Evolutionary conservation across 2,113 vertebrate species (phyloP).

Genomic region (Oxyura jamaicensis): DNA sequence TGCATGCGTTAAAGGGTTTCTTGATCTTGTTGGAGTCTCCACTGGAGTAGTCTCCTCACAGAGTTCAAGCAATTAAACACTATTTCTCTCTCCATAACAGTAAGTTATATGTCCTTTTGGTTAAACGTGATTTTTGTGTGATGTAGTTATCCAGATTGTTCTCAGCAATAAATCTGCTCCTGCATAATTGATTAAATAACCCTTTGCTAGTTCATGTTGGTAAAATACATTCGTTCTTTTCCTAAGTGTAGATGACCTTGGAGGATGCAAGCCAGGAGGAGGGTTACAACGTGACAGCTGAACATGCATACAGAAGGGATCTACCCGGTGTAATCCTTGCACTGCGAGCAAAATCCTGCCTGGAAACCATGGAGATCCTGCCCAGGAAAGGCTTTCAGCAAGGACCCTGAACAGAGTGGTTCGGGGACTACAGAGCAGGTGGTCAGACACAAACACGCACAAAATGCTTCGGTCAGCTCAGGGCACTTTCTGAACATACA

Average conservation of each 20-base stretch:
- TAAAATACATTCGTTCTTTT: neutral
- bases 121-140: conserved; percentile 1
- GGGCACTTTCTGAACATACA: conserved; percentile 4
- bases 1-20: conserved; percentile 6
- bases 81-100: neutral
- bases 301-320: neutral
- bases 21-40: neutral
- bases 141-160: conserved; percentile 7
- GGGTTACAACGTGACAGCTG: neutral
- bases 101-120: neutral
- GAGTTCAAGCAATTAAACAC: conserved; percentile 18
- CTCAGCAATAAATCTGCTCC: conserved; percentile 35
- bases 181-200: conserved; percentile 60
- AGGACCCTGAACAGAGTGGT: neutral
- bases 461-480: neutral
- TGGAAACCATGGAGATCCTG: neutral
- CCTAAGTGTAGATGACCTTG: neutral
- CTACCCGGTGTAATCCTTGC: neutral
- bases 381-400: neutral
- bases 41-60: neutral
- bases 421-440: neutral
- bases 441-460: neutral
- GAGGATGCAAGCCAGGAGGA: neutral
- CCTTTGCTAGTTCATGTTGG: conserved; percentile 39
- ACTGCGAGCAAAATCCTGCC: neutral